phyloP scores from a whole-genome alignment of 2,888 invertebrate genomes.

The Cylindroiulus punctatus region DNA sequence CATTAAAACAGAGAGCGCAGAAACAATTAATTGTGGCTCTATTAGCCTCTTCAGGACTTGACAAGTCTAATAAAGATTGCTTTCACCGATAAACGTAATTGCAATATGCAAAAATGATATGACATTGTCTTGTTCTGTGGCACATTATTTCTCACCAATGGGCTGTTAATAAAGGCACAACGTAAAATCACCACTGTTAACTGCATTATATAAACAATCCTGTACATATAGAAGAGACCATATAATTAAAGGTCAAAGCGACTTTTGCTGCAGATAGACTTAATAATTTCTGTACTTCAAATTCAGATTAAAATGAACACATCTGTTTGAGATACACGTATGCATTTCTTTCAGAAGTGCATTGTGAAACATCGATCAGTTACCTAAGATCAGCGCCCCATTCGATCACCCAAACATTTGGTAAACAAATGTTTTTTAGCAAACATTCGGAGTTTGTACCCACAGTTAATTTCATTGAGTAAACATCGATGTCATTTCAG shows the following conservation, averaged over 20 bases:
- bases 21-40: constrained; percentile 25
- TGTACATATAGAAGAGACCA: background rate
- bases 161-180: background rate
- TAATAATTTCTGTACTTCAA: background rate
- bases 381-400: too few species aligned
- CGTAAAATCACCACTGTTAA: background rate
- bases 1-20: constrained; percentile 36
- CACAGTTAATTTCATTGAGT: too few species aligned
- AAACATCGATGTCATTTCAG: too few species aligned
- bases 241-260: background rate
- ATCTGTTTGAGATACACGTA: background rate
- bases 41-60: constrained; percentile 20
- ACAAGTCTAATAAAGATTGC: constrained; percentile 34
- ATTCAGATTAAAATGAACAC: background rate
- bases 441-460: too few species aligned
- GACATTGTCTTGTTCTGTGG: background rate
- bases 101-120: constrained; percentile 43
- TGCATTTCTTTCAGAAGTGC: too few species aligned
- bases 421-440: too few species aligned
- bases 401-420: too few species aligned
- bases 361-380: too few species aligned
- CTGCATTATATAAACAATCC: background rate
- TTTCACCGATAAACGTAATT: constrained; percentile 5
- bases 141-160: constrained; percentile 6
- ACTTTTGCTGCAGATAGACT: background rate